Percentiles rank a stretch among this genome's conserved stretches.
phyloP scores from a whole-genome alignment of 2,888 invertebrate genomes.

The Cantharis rufa region DNA sequence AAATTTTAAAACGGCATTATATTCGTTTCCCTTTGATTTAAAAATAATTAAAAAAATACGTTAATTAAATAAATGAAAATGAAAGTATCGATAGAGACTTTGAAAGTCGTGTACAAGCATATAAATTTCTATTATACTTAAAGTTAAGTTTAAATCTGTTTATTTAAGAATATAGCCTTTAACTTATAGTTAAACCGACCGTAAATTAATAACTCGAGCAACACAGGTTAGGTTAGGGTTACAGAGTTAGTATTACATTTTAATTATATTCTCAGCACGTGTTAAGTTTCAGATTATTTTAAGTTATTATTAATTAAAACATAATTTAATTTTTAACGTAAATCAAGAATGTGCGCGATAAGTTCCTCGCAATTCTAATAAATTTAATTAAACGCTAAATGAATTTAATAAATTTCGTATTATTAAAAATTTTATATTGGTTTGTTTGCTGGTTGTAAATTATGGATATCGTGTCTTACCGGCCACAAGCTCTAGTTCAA shows the following conservation, averaged over 20 bases:
- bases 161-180: slow-evolving; percentile 26
- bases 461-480: background rate
- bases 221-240: slow-evolving; percentile 28
- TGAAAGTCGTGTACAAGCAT: background rate
- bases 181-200: slow-evolving; percentile 20
- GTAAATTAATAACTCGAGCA: slow-evolving; percentile 29
- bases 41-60: background rate
- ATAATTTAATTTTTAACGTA: slow-evolving; percentile 9
- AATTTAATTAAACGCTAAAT: background rate
- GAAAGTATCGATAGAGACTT: background rate
- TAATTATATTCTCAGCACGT: slow-evolving; percentile 32
- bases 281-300: slow-evolving; percentile 28
- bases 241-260: slow-evolving; percentile 28
- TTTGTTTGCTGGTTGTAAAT: background rate
- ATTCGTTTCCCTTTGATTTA: no score
- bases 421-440: background rate
- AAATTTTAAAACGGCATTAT: no score
- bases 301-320: slow-evolving; percentile 23
- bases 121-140: background rate
- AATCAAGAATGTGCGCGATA: background rate
- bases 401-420: background rate
- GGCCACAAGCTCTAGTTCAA: background rate
- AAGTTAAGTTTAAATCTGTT: slow-evolving; percentile 22
- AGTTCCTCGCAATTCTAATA: background rate
- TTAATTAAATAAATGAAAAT: background rate